These are phyloP conservation scores for Cettia cetti DNA, from an alignment of 2,113 vertebrate species.

Conservation along the genomic window DNA sequence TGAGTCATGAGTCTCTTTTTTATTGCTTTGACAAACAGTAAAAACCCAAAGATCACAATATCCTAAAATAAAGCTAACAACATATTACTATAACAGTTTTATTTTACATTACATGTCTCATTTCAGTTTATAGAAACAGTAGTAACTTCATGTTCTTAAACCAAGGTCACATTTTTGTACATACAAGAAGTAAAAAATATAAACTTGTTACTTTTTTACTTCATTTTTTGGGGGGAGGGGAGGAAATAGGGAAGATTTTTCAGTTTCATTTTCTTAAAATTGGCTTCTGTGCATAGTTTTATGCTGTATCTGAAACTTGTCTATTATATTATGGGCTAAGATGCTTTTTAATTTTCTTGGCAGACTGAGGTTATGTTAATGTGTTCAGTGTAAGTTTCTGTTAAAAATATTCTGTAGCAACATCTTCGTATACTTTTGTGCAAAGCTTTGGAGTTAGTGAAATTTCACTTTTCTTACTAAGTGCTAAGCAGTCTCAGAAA, in stretches of 20 bases:
- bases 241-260: neutral
- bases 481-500: neutral
- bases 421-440: neutral
- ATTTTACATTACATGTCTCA: neutral
- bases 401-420: neutral
- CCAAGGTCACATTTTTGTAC: neutral
- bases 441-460: neutral
- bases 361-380: neutral
- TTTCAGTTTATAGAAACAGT: neutral
- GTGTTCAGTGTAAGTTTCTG: neutral
- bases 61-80: neutral
- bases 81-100: neutral
- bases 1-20: neutral
- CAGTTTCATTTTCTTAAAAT: neutral
- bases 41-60: neutral
- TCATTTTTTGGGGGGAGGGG: fast-evolving
- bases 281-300: neutral
- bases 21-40: neutral
- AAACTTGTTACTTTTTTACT: neutral
- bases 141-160: neutral
- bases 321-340: neutral
- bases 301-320: neutral
- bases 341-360: neutral
- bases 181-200: neutral
- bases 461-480: neutral